Evolutionary conservation across 2,113 vertebrate genomes (phyloP).

Genomic region (Zingel zingel): DNA sequence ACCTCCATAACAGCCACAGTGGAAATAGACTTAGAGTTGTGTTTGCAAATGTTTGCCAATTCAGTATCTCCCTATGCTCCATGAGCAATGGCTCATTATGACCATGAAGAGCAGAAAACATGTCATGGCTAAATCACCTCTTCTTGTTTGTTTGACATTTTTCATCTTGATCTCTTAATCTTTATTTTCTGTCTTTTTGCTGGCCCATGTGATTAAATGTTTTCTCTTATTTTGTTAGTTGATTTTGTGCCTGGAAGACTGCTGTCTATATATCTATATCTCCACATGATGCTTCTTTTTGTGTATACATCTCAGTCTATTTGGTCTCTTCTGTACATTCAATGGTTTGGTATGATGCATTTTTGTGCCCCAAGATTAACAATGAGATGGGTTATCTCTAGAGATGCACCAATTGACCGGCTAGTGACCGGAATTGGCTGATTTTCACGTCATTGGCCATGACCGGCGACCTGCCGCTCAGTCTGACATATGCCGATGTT

Average conservation of each 20-base stretch:
- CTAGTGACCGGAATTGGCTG: too few species aligned
- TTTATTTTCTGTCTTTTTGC: neutral
- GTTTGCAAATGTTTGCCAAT: neutral
- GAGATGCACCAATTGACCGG: too few species aligned
- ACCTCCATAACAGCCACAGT: neutral
- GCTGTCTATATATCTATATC: neutral
- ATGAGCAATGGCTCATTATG: neutral
- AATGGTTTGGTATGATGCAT: constrained; percentile 18
- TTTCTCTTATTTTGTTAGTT: neutral
- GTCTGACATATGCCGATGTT: too few species aligned
- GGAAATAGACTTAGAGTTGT: neutral
- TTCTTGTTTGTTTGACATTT: neutral
- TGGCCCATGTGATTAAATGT: neutral
- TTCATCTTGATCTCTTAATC: neutral
- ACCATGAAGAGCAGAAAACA: neutral
- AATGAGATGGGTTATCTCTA: constrained; percentile 34
- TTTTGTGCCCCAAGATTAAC: constrained; percentile 29
- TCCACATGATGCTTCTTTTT: constrained; percentile 34
- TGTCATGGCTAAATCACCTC: neutral
- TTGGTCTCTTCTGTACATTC: constrained; percentile 9
- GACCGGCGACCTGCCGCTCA: too few species aligned
- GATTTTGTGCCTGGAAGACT: neutral
- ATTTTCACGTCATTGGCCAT: too few species aligned
- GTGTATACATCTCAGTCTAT: constrained; percentile 5
- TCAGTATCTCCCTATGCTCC: neutral